Evolutionary conservation across 1,140 invertebrate species (phyloP), one percentile per base, ranked within the genome.

Genomic region (Zaprionus davidi): DNA sequence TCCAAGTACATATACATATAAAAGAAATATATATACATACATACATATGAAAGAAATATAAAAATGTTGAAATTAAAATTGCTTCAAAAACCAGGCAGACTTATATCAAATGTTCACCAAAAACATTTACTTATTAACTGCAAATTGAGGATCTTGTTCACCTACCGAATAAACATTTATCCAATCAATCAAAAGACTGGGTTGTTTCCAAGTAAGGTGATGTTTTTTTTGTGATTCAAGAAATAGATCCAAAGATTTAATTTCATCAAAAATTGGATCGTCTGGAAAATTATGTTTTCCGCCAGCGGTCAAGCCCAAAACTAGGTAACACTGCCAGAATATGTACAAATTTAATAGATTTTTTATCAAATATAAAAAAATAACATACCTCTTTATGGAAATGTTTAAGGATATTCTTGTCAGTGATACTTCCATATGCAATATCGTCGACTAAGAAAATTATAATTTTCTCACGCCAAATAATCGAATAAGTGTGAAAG

Each of bases 401-500:
- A 9, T 13, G 2, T 0, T 49, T 1, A 6, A 80, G 38, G n/a
- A 69, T 13, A 1, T 15, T 1, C 2, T n/a, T 0, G 38, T 74
- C 26, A 5, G 9, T 63, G 24, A 7, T 93, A 84, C 64, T 17
- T 0, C 66, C 78, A 38, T 74, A 76, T 1, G 22, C 38, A 11
- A 87, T 64, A 2, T 91, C 93, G 76, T 96, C 95, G n/a, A 96
- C 93, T 5, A 86, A 77, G 24, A 94, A 92, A 2, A 72, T 79
- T 49, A 95, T 93, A 20, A 71, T 78, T 22, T 94, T 93, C 92
- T 93, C 93, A 66, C 90, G 94, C 96, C 96, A 96, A 66, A 94
- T 92, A 3, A 96, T 82, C 6, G 93, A 94, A 74, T 95, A 96
- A 46, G 93, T 93, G 73, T 96, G 95, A 82, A 94, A 96, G 36